phyloP scores from a whole-genome alignment of 2,888 invertebrate species.

The Cenopis cana region DNA sequence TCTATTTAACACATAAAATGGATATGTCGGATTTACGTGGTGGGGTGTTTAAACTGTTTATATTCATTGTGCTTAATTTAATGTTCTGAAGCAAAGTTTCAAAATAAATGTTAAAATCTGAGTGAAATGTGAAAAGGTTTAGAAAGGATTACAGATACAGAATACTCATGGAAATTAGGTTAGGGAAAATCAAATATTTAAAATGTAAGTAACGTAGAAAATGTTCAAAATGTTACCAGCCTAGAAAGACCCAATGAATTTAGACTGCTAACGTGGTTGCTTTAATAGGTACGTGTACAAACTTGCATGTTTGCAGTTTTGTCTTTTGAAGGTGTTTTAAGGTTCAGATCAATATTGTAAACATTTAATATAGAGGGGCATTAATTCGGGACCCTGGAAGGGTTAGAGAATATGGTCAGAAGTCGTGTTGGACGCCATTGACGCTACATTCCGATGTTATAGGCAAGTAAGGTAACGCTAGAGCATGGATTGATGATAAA shows the following conservation, averaged over 20 bases:
- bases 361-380: background rate
- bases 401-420: background rate
- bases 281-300: background rate
- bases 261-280: background rate
- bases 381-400: conserved; percentile 2
- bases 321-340: background rate
- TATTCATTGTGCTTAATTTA: too few species aligned
- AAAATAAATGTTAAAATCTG: background rate
- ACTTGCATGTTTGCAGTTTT: conserved; percentile 6
- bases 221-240: conserved; percentile 13
- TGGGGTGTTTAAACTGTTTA: background rate
- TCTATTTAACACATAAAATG: conserved; percentile 11
- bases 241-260: conserved; percentile 12
- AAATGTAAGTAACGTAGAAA: background rate
- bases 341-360: conserved; percentile 15
- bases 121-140: background rate
- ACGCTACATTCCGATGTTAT: conserved; percentile 20
- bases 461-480: conserved; percentile 6
- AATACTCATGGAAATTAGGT: conserved; percentile 11
- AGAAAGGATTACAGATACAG: background rate
- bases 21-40: background rate
- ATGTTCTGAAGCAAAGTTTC: conserved; percentile 5
- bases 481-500: conserved; percentile 20
- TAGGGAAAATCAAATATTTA: background rate
- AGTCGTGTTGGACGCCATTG: conserved; percentile 27